phyloP scores from a whole-genome alignment of 2,797 vertebrate species.

The Labeo calbasu region DNA sequence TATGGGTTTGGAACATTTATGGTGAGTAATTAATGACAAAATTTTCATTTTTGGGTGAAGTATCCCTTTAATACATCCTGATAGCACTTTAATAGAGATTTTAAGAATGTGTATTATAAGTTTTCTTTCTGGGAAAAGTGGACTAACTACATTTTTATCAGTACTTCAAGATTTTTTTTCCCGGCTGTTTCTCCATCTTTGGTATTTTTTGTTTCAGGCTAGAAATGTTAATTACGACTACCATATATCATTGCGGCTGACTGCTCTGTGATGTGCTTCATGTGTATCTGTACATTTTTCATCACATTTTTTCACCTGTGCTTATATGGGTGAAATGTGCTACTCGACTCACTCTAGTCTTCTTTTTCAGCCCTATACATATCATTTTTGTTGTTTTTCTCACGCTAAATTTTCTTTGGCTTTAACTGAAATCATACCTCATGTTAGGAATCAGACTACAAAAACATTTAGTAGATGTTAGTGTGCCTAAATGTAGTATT shows the following conservation, averaged over 20 bases:
- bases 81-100: neutral
- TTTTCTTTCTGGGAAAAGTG: neutral
- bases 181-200: constrained; percentile 57
- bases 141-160: constrained; percentile 27
- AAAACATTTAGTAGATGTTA: constrained; percentile 1
- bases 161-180: constrained; percentile 61
- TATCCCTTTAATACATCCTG: neutral
- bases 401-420: constrained; percentile 18
- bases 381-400: constrained; percentile 12
- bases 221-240: constrained; percentile 41
- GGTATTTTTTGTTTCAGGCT: constrained; percentile 60
- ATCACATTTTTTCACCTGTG: constrained; percentile 34
- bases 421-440: constrained; percentile 28
- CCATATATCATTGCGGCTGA: constrained; percentile 31
- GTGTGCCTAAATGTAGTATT: neutral
- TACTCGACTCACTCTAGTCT: constrained; percentile 68
- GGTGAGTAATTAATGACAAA: no score
- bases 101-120: neutral
- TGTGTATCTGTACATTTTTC: constrained; percentile 30
- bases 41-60: neutral
- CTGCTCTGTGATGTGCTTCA: constrained; percentile 35
- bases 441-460: constrained; percentile 11
- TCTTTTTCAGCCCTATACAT: constrained; percentile 55
- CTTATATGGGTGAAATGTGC: constrained; percentile 58
- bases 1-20: no score